Conservation (phyloP, 2,888 invertebrate genomes). For the Metacarcinus magister region DNA sequence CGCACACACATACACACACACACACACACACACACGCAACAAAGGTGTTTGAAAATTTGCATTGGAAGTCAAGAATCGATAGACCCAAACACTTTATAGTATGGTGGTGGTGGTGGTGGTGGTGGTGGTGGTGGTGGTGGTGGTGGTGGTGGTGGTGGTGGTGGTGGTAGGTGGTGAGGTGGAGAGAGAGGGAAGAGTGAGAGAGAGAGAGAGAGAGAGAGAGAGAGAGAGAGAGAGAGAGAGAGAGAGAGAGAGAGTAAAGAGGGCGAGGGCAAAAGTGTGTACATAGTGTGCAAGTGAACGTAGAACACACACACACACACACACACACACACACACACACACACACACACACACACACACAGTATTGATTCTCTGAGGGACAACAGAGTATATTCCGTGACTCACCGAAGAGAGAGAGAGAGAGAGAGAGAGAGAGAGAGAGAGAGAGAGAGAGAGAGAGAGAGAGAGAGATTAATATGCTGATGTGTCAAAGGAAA, state of each 20-base stretch:
- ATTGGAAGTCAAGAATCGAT: not conserved
- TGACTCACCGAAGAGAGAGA: not conserved
- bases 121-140: not conserved
- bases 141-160: not conserved
- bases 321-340: no score
- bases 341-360: no score
- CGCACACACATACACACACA: not conserved
- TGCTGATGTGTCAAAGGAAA: not conserved
- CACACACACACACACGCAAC: conserved; percentile 19
- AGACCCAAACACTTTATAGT: not conserved
- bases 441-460: conserved; percentile 26
- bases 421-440: conserved; percentile 26
- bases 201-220: conserved; percentile 13
- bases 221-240: conserved; percentile 26
- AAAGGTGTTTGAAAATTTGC: not conserved
- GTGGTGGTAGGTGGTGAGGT: not conserved
- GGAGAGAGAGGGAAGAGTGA: not conserved
- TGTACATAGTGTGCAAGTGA: not conserved
- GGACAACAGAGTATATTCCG: conserved; percentile 15
- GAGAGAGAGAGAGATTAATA: not conserved
- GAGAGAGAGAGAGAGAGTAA: not conserved
- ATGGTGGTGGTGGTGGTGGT: not conserved
- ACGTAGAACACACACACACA: not conserved
- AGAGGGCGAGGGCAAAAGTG: not conserved
- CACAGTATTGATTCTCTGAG: not conserved